These are phyloP conservation scores for Dolichotis patagonum DNA, from an alignment of 2,113 vertebrate genomes.

Conservation along the genomic window DNA sequence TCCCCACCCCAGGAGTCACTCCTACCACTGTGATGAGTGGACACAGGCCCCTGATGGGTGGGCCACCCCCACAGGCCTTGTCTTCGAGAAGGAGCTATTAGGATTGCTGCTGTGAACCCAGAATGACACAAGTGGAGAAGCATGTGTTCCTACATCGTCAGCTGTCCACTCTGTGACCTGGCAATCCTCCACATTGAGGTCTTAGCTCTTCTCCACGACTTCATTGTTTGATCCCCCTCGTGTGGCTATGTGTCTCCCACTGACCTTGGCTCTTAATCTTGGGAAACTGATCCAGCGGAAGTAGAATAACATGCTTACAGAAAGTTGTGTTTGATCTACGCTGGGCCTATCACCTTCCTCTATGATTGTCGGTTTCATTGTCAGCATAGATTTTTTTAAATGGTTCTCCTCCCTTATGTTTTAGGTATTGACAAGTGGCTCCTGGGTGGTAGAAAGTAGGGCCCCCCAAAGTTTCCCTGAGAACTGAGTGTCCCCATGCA, in stretches of 20 bases:
- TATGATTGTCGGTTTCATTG: neutral
- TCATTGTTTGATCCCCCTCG: neutral
- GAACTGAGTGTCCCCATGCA: neutral
- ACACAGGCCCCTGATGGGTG: neutral
- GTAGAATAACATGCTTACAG: neutral
- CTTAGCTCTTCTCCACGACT: neutral
- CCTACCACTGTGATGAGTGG: neutral
- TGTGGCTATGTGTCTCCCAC: neutral
- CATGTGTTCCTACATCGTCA: neutral
- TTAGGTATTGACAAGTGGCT: neutral
- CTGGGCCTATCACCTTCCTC: neutral
- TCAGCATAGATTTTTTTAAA: neutral
- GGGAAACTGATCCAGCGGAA: neutral
- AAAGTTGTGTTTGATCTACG: neutral
- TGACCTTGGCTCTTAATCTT: constrained; percentile 27
- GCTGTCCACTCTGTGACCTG: neutral
- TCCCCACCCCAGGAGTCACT: neutral
- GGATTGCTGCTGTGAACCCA: neutral
- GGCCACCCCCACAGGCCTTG: neutral
- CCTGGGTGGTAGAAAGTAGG: neutral
- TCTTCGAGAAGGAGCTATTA: neutral
- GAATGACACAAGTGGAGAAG: neutral
- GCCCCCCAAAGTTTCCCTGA: neutral
- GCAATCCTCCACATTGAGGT: neutral
- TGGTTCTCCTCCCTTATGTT: neutral